phyloP scores from a whole-genome alignment of 1,140 invertebrate genomes.

The Zeugodacus cucurbitae region DNA sequence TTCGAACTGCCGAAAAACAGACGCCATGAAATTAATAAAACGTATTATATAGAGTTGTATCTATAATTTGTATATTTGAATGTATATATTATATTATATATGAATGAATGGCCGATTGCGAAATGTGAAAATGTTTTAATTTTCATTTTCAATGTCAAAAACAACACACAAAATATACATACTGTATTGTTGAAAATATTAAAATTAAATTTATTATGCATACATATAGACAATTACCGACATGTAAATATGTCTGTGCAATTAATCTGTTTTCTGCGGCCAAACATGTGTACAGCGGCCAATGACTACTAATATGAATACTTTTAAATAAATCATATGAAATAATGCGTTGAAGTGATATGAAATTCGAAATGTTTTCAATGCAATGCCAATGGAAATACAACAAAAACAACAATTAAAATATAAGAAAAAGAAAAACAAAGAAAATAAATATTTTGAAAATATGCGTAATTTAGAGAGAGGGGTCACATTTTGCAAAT shows the following conservation, averaged over 20 bases:
- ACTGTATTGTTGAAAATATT: not conserved
- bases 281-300: not conserved
- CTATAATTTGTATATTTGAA: not conserved
- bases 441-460: not conserved
- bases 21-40: not conserved
- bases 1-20: not conserved
- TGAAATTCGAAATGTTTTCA: not conserved
- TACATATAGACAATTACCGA: not conserved
- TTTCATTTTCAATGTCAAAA: conserved; percentile 9
- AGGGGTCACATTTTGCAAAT: not conserved
- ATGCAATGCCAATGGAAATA: not conserved
- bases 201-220: not conserved
- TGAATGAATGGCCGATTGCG: not conserved
- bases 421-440: not conserved
- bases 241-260: not conserved
- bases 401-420: not conserved
- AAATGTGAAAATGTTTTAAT: not conserved
- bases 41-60: not conserved
- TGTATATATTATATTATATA: not conserved
- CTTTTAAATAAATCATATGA: conserved; percentile 3
- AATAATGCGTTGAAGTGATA: not conserved
- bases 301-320: not conserved
- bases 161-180: not conserved
- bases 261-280: not conserved
- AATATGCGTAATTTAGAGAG: not conserved